Evolutionary conservation across 1,140 invertebrate genomes (phyloP).

Genomic region (Drosophila pruinosa): DNA sequence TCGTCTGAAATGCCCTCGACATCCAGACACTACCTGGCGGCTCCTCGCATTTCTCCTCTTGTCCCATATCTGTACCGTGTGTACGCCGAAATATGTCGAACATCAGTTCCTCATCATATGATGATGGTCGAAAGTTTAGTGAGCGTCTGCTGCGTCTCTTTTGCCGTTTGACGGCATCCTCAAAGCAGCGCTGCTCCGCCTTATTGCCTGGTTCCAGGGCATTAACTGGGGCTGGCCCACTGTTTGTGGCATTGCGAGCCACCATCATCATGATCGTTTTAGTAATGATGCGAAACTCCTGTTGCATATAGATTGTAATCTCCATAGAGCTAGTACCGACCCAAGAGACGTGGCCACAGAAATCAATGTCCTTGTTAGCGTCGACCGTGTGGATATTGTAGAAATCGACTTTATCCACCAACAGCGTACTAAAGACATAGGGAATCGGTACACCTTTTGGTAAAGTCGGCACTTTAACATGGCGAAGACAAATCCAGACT

Average conservation of each 20-base stretch:
- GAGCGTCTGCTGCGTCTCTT: constrained; percentile 80
- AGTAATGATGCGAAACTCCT: constrained; percentile 82
- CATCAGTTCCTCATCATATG: constrained; percentile 87
- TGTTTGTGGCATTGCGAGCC: constrained; percentile 87
- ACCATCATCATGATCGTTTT: constrained; percentile 89
- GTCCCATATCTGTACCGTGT: constrained; percentile 82
- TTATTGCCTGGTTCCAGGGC: constrained; percentile 85
- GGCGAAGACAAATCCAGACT: constrained; percentile 87
- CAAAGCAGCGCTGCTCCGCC: constrained; percentile 85
- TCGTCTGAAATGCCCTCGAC: constrained; percentile 76
- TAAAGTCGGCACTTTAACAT: constrained; percentile 86
- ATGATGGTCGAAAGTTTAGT: constrained; percentile 85
- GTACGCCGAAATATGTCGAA: constrained; percentile 87
- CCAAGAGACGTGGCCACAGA: constrained; percentile 90
- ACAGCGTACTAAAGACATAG: constrained; percentile 88
- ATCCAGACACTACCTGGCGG: constrained; percentile 88
- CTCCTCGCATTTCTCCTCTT: constrained; percentile 50
- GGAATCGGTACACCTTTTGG: constrained; percentile 84
- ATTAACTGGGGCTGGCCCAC: constrained; percentile 86
- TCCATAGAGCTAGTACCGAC: constrained; percentile 89
- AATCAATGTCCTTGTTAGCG: constrained; percentile 86
- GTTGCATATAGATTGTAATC: constrained; percentile 87
- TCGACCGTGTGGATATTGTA: constrained; percentile 77
- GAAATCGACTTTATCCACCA: constrained; percentile 88
- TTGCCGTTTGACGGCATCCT: constrained; percentile 84